Evolutionary conservation across 2,888 invertebrate genomes (phyloP).

Genomic region (Drosophila subquinaria): DNA sequence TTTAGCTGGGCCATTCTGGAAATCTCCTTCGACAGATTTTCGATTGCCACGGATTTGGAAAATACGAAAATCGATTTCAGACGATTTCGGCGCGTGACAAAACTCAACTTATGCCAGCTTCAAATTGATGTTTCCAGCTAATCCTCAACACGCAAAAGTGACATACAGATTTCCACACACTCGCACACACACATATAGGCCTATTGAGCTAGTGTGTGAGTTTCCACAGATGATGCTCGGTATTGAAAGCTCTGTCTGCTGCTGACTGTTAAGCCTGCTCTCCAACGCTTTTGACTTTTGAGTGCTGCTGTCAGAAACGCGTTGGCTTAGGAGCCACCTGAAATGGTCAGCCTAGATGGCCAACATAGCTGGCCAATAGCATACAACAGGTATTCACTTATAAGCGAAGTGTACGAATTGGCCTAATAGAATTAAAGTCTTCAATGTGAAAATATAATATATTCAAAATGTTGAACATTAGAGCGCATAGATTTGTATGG

Average conservation of each 20-base stretch:
- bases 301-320: constrained; percentile 66
- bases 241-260: constrained; percentile 42
- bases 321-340: constrained; percentile 39
- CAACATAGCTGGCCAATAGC: constrained; percentile 50
- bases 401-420: neutral
- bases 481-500: no score
- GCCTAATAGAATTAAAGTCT: neutral
- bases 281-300: constrained; percentile 53
- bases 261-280: constrained; percentile 62
- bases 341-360: constrained; percentile 56
- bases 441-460: no score
- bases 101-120: constrained; percentile 73
- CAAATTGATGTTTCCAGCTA: constrained; percentile 65
- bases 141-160: constrained; percentile 46
- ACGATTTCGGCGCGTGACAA: constrained; percentile 67
- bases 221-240: constrained; percentile 8
- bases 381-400: constrained; percentile 10
- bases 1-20: constrained; percentile 40
- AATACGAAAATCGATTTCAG: constrained; percentile 31
- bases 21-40: constrained; percentile 37
- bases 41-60: constrained; percentile 14
- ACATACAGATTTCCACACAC: constrained; percentile 9
- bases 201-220: constrained; percentile 18
- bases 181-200: constrained; percentile 8
- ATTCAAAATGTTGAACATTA: no score